Conservation (phyloP, 2,888 invertebrate species). For the Caenorhabditis uteleia region DNA sequence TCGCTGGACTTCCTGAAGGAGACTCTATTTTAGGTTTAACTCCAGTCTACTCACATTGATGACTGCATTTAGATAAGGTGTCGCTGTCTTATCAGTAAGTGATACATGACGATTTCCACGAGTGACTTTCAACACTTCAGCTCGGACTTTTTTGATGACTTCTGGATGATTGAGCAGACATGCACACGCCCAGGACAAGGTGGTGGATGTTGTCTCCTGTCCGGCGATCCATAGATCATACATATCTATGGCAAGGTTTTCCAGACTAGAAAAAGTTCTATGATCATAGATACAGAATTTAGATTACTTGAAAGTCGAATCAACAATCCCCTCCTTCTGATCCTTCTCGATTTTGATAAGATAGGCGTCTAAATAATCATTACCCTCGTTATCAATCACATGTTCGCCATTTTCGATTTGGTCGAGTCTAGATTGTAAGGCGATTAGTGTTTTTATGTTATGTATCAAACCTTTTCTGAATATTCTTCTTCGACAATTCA, state of each 20-base stretch:
- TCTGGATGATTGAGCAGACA: constrained; percentile 44
- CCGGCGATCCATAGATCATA: constrained; percentile 49
- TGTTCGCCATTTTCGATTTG: constrained; percentile 16
- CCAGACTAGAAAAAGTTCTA: constrained; percentile 12
- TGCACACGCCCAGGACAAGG: constrained; percentile 32
- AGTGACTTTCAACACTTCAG: constrained; percentile 32
- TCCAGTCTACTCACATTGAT: constrained; percentile 18
- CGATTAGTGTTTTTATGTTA: too few species aligned
- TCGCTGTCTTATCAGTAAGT: constrained; percentile 18
- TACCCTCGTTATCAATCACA: constrained; percentile 7
- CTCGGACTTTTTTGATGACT: constrained; percentile 16
- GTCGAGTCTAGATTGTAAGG: too few species aligned
- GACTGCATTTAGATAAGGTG: constrained; percentile 29
- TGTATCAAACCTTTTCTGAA: too few species aligned
- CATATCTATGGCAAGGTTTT: constrained; percentile 33
- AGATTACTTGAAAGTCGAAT: constrained; percentile 4
- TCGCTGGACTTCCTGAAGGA: constrained; percentile 37
- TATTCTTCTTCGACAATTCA: too few species aligned
- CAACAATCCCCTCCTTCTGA: constrained; percentile 14
- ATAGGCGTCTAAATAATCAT: constrained; percentile 32
- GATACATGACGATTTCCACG: constrained; percentile 15
- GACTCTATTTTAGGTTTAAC: not conserved
- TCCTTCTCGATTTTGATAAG: constrained; percentile 17
- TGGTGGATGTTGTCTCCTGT: constrained; percentile 48
- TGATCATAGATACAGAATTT: not conserved